Evolutionary conservation across 2,797 vertebrate species (phyloP).

Genomic region (Sus cebifrons): DNA sequence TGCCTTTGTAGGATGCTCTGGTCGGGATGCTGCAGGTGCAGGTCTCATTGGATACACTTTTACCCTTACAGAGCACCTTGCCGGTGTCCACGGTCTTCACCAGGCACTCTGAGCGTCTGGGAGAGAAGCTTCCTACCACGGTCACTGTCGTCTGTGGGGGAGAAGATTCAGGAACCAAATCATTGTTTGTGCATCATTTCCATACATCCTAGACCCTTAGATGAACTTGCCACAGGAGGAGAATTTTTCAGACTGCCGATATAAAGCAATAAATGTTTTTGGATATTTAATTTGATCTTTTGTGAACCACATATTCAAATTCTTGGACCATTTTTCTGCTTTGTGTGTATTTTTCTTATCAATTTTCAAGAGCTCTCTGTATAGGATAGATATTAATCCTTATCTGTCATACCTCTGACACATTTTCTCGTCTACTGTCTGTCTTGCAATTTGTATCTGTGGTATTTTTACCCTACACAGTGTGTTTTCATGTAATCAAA

Average conservation of each 20-base stretch:
- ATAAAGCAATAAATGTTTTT: neutral
- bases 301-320: neutral
- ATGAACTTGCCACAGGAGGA: neutral
- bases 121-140: constrained; percentile 69
- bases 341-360: constrained; percentile 74
- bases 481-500: constrained; percentile 63
- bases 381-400: constrained; percentile 64
- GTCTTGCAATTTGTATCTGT: constrained; percentile 55
- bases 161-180: constrained; percentile 38
- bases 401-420: constrained; percentile 70
- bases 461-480: constrained; percentile 2
- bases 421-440: constrained; percentile 59
- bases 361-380: constrained; percentile 58
- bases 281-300: constrained; percentile 27
- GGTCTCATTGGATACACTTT: constrained; percentile 59
- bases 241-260: neutral
- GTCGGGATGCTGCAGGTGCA: constrained; percentile 87
- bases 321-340: constrained; percentile 48
- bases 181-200: neutral
- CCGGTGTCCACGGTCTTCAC: constrained; percentile 85
- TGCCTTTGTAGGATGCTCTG: constrained; percentile 84
- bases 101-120: constrained; percentile 81
- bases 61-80: constrained; percentile 85
- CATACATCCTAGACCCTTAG: neutral
- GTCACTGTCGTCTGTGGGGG: constrained; percentile 82